phyloP scores from a whole-genome alignment of 2,797 vertebrate species.

The Ciconia nigra region DNA sequence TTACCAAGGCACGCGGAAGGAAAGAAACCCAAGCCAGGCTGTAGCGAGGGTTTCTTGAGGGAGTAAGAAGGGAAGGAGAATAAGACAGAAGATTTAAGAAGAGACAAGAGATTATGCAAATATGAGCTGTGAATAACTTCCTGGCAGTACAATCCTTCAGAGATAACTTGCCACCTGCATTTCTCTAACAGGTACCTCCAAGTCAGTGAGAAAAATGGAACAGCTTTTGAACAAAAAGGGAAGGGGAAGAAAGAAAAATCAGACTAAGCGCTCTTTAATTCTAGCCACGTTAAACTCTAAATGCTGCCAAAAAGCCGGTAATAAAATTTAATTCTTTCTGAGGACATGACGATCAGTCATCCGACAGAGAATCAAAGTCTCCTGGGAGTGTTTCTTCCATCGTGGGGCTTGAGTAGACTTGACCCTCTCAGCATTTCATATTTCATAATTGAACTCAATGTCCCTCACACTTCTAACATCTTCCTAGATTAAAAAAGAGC shows the following conservation, averaged over 20 bases:
- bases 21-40: not conserved
- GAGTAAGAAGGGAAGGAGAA: not conserved
- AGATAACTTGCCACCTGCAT: constrained; percentile 53
- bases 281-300: constrained; percentile 36
- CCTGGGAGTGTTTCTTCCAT: constrained; percentile 29
- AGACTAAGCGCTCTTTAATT: constrained; percentile 26
- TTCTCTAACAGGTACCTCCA: constrained; percentile 5
- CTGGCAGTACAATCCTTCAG: constrained; percentile 14
- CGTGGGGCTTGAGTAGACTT: not conserved
- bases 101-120: constrained; percentile 72
- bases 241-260: constrained; percentile 24
- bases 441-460: constrained; percentile 59
- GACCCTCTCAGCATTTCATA: constrained; percentile 56
- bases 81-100: constrained; percentile 54
- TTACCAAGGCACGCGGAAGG: constrained; percentile 44
- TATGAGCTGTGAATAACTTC: constrained; percentile 37
- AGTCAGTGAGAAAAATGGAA: not conserved
- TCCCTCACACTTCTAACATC: constrained; percentile 47
- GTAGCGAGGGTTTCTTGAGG: not conserved
- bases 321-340: constrained; percentile 65
- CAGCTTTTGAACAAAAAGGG: constrained; percentile 18
- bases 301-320: constrained; percentile 34
- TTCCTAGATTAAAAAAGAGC: constrained; percentile 32
- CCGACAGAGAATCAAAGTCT: constrained; percentile 30
- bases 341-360: constrained; percentile 55